Base-by-base conservation (phyloP, 2,797 vertebrate species). In the Cryptoblepharus egeriae region DNA sequence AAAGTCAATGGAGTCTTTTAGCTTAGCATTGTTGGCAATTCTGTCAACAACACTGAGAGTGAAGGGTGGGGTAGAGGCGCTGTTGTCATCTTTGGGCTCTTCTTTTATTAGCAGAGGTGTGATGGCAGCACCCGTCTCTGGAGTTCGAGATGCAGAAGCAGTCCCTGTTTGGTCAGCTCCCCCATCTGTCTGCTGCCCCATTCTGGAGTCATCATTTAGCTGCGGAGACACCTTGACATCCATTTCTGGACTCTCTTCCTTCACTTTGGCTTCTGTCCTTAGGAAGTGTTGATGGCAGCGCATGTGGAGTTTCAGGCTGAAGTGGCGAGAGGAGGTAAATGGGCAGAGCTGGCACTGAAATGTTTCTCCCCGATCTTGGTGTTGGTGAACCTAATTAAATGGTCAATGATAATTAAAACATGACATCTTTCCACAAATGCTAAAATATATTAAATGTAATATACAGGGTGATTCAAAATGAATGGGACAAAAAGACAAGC, bases 271-370 rank as follows among this genome's bases (percentile, higher is more conserved):
- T 94, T 99, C 99, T 87, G 97, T 96, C 95, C 97, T 97, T 84
- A 99, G 97, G 95, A 99, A 99, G 96, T 99, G 99, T 94, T 99
- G 99, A 95, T 99, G 99, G 95, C 99, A 99, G 92, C 99, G 98
- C 99, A 99, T 99, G 95, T 99, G 99, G 90, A 99, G 98, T 94
- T 99, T 99, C 93, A 99, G 96, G 97, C 99, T 99, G 97, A 99
- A 99, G 96, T 99, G 99, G 93, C 99, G 98, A 35, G 99, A 99
- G 75, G 99, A 99, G 88, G 99, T 99, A 94, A 99, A 99, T 90
- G 99, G 99, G 93, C 99, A 99, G 49, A 99, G 97, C 95, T 99
- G 98, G 86, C 99, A 99, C 80, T 99, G 98, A 93, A 99, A 99
- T 58, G 99, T 99, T 96, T 99, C 99, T 79, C 98, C 99, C 85